Percentiles rank a stretch among this genome's conserved stretches.
phyloP scores from a whole-genome alignment of 2,888 invertebrate genomes.

The Nephrotoma flavescens region DNA sequence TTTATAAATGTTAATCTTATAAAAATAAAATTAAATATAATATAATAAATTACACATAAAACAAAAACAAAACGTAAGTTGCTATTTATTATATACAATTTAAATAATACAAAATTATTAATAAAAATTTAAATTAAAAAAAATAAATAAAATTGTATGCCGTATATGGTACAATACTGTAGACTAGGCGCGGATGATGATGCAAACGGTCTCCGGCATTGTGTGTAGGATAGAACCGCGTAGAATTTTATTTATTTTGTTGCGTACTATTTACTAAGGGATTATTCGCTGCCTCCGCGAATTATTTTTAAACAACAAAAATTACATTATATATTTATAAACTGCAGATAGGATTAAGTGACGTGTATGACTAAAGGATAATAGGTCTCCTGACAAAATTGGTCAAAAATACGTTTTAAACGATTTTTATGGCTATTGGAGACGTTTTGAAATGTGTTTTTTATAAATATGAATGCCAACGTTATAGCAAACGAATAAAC shows the following conservation, averaged over 20 bases:
- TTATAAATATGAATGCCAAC: no score
- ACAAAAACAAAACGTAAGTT: neutral
- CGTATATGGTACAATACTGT: neutral
- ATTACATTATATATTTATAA: neutral
- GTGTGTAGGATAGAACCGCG: neutral
- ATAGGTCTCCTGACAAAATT: neutral
- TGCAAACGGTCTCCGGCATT: neutral
- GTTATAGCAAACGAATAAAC: no score
- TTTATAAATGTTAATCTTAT: neutral
- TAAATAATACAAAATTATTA: neutral
- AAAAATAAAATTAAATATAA: neutral
- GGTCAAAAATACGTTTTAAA: no score
- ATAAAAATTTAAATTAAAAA: neutral
- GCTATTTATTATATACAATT: neutral
- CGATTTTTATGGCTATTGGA: no score
- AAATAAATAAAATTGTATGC: neutral
- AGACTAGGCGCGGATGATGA: neutral
- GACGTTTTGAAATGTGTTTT: no score
- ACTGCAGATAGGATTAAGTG: neutral
- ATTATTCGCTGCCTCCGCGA: conserved; percentile 17
- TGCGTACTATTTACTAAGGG: neutral
- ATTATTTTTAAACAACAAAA: conserved; percentile 5
- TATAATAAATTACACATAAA: neutral
- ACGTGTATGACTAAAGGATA: neutral
- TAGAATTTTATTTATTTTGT: neutral